Conservation (phyloP, 2,113 vertebrate genomes). For the Calidris pugnax region DNA sequence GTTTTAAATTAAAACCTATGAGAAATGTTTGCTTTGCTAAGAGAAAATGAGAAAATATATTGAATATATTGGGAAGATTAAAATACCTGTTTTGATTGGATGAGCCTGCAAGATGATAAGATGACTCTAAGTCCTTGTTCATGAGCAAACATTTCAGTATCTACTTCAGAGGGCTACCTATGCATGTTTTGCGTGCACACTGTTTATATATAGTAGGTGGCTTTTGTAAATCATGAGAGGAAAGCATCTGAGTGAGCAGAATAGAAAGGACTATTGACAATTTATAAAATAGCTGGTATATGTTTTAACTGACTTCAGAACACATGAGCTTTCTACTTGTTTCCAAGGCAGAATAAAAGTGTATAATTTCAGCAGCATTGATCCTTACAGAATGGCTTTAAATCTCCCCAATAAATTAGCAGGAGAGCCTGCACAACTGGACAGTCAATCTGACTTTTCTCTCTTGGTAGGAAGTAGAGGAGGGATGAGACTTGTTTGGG, state of each 20-base stretch:
- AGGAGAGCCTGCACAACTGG: neutral
- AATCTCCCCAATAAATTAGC: neutral
- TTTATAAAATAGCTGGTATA: neutral
- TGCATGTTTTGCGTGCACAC: neutral
- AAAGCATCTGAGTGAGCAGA: neutral
- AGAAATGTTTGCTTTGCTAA: neutral
- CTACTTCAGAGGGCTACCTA: neutral
- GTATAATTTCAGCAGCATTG: neutral
- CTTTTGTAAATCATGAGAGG: neutral
- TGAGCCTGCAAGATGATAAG: neutral
- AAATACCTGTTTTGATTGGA: neutral
- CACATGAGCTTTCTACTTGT: neutral
- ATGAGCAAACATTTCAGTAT: neutral
- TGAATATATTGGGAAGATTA: neutral
- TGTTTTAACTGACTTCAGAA: neutral
- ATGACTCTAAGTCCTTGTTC: neutral
- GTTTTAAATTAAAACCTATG: neutral
- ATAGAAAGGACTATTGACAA: neutral
- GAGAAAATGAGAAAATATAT: neutral
- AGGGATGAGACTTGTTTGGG: rapidly evolving
- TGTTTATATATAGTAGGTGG: neutral
- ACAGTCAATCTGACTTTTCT: neutral
- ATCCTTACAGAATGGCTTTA: neutral
- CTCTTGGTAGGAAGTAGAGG: neutral
- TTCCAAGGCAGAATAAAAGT: neutral